Conservation (phyloP, 2,797 vertebrate species). For the Coluber constrictor region DNA sequence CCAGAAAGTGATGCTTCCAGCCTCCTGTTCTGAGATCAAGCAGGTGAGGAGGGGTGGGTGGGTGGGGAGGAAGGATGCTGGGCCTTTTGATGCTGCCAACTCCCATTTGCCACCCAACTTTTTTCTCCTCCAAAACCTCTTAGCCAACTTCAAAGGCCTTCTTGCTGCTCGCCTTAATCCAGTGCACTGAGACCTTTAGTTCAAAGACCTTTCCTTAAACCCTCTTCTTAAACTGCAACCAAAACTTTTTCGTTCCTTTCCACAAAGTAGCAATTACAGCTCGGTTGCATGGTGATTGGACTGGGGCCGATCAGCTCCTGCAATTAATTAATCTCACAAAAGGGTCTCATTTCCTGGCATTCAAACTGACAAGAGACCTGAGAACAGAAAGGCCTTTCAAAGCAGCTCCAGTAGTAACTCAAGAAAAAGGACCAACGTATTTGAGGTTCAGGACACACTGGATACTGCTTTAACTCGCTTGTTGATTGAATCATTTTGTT, state of each 20-base stretch:
- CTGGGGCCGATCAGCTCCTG: constrained; percentile 83
- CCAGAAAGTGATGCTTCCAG: constrained; percentile 51
- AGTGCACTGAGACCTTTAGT: constrained; percentile 91
- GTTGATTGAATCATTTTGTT: constrained; percentile 90
- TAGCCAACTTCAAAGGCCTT: constrained; percentile 93
- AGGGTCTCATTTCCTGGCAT: constrained; percentile 96
- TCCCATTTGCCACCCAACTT: constrained; percentile 91
- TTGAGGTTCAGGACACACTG: constrained; percentile 87
- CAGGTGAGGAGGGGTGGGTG: constrained; percentile 81
- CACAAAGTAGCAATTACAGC: constrained; percentile 96
- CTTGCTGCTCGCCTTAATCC: constrained; percentile 91
- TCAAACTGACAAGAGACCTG: constrained; percentile 93
- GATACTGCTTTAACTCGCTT: constrained; percentile 85
- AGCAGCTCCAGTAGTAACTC: constrained; percentile 84
- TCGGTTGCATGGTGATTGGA: constrained; percentile 84
- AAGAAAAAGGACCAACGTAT: constrained; percentile 81
- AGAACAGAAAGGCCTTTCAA: constrained; percentile 90
- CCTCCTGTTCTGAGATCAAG: constrained; percentile 75
- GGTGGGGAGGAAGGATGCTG: constrained; percentile 60
- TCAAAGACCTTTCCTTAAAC: constrained; percentile 90
- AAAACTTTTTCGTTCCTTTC: constrained; percentile 89
- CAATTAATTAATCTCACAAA: constrained; percentile 99
- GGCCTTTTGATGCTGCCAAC: constrained; percentile 90
- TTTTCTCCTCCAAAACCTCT: constrained; percentile 88
- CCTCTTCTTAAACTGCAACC: constrained; percentile 85